phyloP scores from a whole-genome alignment of 2,888 invertebrate genomes.

The Onthophagus sagittarius region DNA sequence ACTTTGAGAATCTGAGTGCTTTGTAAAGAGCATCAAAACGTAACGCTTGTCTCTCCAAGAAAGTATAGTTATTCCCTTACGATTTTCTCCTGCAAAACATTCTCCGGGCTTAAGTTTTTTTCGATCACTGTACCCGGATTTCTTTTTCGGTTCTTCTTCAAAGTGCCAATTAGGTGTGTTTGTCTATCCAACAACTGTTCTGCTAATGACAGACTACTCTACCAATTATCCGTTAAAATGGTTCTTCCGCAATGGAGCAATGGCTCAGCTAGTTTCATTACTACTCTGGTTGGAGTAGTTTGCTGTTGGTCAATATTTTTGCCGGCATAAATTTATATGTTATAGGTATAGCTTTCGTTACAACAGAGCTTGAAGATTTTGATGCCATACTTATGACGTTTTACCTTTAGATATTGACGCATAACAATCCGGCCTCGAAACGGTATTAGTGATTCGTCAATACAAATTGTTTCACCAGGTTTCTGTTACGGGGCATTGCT shows the following conservation, averaged over 20 bases:
- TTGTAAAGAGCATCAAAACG: slow-evolving; percentile 35
- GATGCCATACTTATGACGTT: slow-evolving; percentile 31
- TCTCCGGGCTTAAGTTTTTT: slow-evolving; percentile 29
- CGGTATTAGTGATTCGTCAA: slow-evolving; percentile 9
- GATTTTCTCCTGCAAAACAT: slow-evolving; percentile 23
- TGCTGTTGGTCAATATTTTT: slow-evolving; percentile 14
- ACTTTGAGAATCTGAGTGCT: slow-evolving; percentile 25
- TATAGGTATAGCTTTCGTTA: slow-evolving; percentile 25
- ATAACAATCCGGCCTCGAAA: slow-evolving; percentile 25
- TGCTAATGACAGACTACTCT: slow-evolving; percentile 31
- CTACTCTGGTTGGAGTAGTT: slow-evolving; percentile 18
- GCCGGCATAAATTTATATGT: slow-evolving; percentile 22
- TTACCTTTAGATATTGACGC: slow-evolving; percentile 28
- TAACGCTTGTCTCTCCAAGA: slow-evolving; percentile 38
- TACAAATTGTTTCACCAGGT: slow-evolving; percentile 7
- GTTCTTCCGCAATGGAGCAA: slow-evolving; percentile 26
- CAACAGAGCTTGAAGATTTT: slow-evolving; percentile 33
- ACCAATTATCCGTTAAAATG: slow-evolving; percentile 32
- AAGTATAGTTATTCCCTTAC: slow-evolving; percentile 30
- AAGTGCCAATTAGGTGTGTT: slow-evolving; percentile 35
- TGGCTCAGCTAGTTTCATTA: slow-evolving; percentile 22
- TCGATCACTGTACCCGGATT: slow-evolving; percentile 31
- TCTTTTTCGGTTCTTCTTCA: slow-evolving; percentile 33
- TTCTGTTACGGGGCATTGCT: too few species aligned
- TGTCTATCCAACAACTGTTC: slow-evolving; percentile 27